Evolutionary conservation across 2,888 invertebrate genomes (phyloP), one percentile per base, ranked within the genome.

Genomic region (Peribatodes rhomboidaria): DNA sequence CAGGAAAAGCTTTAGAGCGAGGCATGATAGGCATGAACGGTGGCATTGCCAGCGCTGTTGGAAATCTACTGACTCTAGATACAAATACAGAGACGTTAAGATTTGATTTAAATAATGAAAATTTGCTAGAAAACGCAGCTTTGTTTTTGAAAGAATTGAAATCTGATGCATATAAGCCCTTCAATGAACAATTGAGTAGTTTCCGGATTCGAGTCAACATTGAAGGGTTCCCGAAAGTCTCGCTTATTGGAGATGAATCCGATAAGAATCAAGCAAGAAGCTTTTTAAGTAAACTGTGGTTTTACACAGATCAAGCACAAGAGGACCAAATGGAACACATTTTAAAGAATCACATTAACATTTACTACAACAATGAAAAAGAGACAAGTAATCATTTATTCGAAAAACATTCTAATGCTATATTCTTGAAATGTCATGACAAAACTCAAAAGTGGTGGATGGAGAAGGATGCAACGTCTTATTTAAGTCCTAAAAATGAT

Each of bases 31-130:
- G 70, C 57, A 67, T 71, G 10, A 75, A 75, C 50, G 74, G 74
- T 33, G 78, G 77, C 6, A 78, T 83, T 9, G 79, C 77, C 4
- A 75, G 82, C 13, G 72, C 79, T 18, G 75, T 83, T 1, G 83
- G 83, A 8, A 83, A 82, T 63, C 64, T 81, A 0, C 57, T 83
- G 2, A 54, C 72, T 10, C 65, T 68, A 46, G 77, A 81, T 67
- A 58, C 44, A 13, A 22, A 69, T 22, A 75, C 59, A 11, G 73
- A 75, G 49, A 66, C 66, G 37, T 71, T 76, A 20, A 72, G 56
- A 58, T 77, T 83, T 63, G 75, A 79, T 20, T 67, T 68, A 11
- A 59, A 65, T 35, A 66, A 65, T 37, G 31, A 50, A 35, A 0
- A 2, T 8, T 59, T 75, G 14, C 65, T 72, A 13, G 55, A 67